phyloP scores from a whole-genome alignment of 2,113 vertebrate species.

The Sebastes schlegelii region DNA sequence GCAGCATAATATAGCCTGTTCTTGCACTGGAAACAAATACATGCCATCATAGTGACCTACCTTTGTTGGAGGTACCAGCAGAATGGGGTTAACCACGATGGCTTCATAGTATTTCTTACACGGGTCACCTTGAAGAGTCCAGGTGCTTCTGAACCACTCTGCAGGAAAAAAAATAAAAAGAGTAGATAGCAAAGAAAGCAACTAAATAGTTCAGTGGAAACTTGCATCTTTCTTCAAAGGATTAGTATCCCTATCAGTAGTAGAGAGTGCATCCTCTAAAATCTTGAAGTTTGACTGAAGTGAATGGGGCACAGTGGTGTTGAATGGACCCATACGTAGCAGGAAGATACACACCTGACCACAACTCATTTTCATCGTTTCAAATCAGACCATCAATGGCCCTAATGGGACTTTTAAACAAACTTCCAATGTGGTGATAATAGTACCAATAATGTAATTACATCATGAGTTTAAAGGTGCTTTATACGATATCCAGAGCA shows the following conservation, averaged over 20 bases:
- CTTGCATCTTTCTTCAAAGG: background rate
- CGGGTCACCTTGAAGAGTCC: slow-evolving; percentile 90
- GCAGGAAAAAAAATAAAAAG: slow-evolving; percentile 5
- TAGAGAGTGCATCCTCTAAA: background rate
- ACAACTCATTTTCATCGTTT: background rate
- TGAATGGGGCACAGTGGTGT: background rate
- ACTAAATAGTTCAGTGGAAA: background rate
- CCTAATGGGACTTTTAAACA: background rate
- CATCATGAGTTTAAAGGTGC: no score
- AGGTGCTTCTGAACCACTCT: slow-evolving; percentile 90
- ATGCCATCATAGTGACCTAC: slow-evolving; percentile 69
- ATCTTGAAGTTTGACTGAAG: background rate
- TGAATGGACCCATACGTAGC: background rate
- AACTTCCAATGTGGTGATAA: background rate
- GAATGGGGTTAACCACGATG: slow-evolving; percentile 90
- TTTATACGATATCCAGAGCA: no score
- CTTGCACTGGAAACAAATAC: background rate
- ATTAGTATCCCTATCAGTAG: background rate
- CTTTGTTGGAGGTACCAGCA: slow-evolving; percentile 94
- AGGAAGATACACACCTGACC: background rate
- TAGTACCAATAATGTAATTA: no score
- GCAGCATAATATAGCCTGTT: background rate
- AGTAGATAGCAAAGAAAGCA: background rate
- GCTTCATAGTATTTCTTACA: slow-evolving; percentile 93
- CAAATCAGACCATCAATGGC: background rate